Conservation (phyloP, 1,140 invertebrate genomes). For the Kradibia gibbosae region DNA sequence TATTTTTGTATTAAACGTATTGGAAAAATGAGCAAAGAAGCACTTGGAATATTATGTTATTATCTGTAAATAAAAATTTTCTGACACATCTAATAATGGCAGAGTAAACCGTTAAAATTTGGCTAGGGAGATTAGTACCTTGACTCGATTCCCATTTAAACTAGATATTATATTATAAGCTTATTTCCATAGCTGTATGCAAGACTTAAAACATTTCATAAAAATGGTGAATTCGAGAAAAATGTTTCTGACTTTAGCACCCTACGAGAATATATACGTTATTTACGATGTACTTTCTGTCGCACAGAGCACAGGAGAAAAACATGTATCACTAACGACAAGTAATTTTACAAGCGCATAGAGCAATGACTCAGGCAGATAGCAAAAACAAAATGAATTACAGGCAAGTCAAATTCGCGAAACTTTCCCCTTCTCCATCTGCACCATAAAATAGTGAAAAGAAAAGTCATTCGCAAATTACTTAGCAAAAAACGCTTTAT, state of each 20-base stretch:
- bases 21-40: no score
- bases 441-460: slow-evolving; percentile 19
- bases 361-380: slow-evolving; percentile 8
- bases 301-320: slow-evolving; percentile 21
- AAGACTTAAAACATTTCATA: not conserved
- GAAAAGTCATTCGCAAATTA: slow-evolving; percentile 51
- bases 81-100: no score
- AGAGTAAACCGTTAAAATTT: no score
- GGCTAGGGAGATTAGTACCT: not conserved
- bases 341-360: slow-evolving; percentile 43
- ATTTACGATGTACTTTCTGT: slow-evolving; percentile 12
- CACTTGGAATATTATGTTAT: no score
- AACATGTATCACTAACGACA: slow-evolving; percentile 45
- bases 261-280: slow-evolving; percentile 15
- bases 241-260: slow-evolving; percentile 3
- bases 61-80: no score
- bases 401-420: slow-evolving; percentile 31
- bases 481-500: slow-evolving; percentile 25
- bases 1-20: no score
- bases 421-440: not conserved
- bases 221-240: slow-evolving; percentile 24
- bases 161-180: not conserved
- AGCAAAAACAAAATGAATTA: slow-evolving; percentile 50
- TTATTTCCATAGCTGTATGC: not conserved
- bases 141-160: not conserved